phyloP scores from a whole-genome alignment of 1,140 invertebrate genomes.

The Mizuhopecten yessoensis region DNA sequence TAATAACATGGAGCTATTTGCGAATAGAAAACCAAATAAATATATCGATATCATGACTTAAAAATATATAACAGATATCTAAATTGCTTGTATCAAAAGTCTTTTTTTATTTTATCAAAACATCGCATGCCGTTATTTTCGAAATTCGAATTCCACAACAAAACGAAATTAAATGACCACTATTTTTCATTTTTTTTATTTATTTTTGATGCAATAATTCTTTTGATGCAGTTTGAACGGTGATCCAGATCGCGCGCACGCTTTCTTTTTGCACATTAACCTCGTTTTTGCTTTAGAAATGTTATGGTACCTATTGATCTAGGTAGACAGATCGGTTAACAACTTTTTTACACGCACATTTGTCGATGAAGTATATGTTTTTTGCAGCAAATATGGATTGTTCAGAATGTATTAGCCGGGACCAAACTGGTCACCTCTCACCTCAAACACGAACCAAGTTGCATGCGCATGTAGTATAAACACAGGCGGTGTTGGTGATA shows the following conservation, averaged over 20 bases:
- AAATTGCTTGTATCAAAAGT: too few species aligned
- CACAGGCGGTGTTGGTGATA: too few species aligned
- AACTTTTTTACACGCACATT: neutral
- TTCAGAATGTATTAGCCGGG: neutral
- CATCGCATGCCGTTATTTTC: neutral
- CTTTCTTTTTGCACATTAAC: neutral
- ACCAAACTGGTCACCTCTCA: neutral
- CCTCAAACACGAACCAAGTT: neutral
- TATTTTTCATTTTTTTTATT: neutral
- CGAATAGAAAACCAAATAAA: too few species aligned
- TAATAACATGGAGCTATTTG: too few species aligned
- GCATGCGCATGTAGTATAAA: too few species aligned
- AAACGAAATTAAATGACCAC: constrained; percentile 3
- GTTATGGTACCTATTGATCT: neutral
- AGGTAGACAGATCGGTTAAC: neutral
- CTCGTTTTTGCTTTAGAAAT: neutral
- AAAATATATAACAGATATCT: too few species aligned
- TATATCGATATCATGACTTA: too few species aligned
- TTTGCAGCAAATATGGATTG: neutral
- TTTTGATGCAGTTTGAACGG: neutral
- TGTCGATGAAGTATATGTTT: neutral
- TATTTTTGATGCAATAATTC: neutral
- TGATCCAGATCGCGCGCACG: neutral
- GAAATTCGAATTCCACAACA: neutral
- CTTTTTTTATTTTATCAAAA: neutral